Percentiles rank a stretch among this genome's conserved stretches.
These are phyloP conservation scores for Chaenogobius annularis DNA, from an alignment of 2,113 vertebrate genomes.

Conservation along the genomic window DNA sequence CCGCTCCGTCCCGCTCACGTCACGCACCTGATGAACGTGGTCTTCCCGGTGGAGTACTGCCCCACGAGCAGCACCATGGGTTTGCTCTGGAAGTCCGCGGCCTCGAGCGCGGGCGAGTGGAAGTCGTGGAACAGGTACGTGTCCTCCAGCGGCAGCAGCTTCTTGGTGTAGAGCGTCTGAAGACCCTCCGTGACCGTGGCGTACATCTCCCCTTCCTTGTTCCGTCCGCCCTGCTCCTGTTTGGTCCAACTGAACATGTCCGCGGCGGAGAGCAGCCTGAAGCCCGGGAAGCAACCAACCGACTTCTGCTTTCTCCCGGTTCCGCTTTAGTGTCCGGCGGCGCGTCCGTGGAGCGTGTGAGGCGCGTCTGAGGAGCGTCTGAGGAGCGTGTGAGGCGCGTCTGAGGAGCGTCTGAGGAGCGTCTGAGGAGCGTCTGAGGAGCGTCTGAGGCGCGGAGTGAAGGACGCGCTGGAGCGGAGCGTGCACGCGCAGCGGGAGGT, in stretches of 20 bases:
- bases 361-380: too few species aligned
- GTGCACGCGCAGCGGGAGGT: too few species aligned
- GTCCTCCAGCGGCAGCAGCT: conserved; percentile 80
- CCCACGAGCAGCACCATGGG: conserved; percentile 82
- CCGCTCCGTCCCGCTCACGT: too few species aligned
- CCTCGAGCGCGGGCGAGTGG: conserved; percentile 80
- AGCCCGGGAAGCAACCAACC: background rate
- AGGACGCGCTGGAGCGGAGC: too few species aligned
- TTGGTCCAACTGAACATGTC: conserved; percentile 79
- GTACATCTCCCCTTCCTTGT: conserved; percentile 79
- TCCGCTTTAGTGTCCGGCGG: background rate
- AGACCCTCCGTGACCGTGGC: conserved; percentile 79
- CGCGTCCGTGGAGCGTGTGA: too few species aligned
- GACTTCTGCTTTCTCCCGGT: background rate
- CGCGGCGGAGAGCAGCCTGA: background rate
- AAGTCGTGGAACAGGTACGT: conserved; percentile 81
- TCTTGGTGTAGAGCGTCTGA: conserved; percentile 74
- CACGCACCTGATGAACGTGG: conserved; percentile 80
- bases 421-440: too few species aligned
- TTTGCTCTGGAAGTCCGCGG: conserved; percentile 81
- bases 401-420: too few species aligned
- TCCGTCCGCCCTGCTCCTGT: conserved; percentile 76
- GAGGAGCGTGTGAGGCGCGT: too few species aligned
- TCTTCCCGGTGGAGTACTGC: conserved; percentile 82
- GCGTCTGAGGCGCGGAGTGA: too few species aligned